A percentile compares a stretch with the other conserved stretches of the same genome.
These are phyloP conservation scores for Agrotis ipsilon DNA, from an alignment of 2,888 invertebrate species.

Conservation along the genomic window DNA sequence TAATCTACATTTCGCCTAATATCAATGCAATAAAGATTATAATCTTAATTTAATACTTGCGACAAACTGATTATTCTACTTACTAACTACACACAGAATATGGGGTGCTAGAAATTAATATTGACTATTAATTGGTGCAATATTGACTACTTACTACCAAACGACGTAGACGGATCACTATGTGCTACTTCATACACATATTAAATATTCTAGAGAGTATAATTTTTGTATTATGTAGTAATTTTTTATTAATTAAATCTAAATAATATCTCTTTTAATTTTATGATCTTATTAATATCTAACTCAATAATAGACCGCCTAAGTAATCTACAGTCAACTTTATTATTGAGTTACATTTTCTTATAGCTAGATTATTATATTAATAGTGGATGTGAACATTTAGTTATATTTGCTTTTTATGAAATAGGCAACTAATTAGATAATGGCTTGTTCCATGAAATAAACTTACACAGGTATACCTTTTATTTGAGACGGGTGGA, in stretches of 20 bases:
- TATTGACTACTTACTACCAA: conserved; percentile 62
- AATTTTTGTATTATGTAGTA: conserved; percentile 32
- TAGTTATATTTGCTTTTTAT: conserved; percentile 8
- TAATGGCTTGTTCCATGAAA: conserved; percentile 39
- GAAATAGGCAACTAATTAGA: conserved; percentile 31
- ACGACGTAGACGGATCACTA: conserved; percentile 61
- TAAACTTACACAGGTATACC: conserved; percentile 28
- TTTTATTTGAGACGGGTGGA: conserved; percentile 5
- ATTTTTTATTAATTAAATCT: conserved; percentile 38
- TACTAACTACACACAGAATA: conserved; percentile 63
- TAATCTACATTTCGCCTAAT: conserved; percentile 44
- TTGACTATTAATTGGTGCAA: conserved; percentile 68
- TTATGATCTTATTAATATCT: conserved; percentile 32
- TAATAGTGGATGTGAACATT: conserved; percentile 61
- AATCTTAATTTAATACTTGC: conserved; percentile 54
- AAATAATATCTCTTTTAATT: conserved; percentile 22
- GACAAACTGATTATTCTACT: conserved; percentile 56
- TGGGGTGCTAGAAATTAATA: conserved; percentile 64
- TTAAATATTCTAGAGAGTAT: conserved; percentile 49
- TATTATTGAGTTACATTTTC: conserved; percentile 44
- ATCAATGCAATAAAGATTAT: conserved; percentile 52
- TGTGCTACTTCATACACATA: conserved; percentile 57
- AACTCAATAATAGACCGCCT: conserved; percentile 44
- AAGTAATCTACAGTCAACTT: conserved; percentile 23
- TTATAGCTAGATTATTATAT: conserved; percentile 43